phyloP scores from a whole-genome alignment of 2,888 invertebrate genomes.

The Kryphioiulus occultus region DNA sequence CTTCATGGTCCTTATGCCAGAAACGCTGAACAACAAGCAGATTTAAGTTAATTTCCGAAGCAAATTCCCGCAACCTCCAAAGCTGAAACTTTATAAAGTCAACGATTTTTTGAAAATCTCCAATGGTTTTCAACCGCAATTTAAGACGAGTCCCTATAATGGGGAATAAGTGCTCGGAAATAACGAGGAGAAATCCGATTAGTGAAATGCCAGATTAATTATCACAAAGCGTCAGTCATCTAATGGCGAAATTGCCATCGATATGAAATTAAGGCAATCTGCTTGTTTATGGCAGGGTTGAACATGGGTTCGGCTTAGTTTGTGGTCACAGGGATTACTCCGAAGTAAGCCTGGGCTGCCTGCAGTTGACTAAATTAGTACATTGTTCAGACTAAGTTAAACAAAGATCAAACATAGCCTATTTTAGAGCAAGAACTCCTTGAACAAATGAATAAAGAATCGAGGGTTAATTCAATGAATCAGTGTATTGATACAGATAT shows the following conservation, averaged over 20 bases:
- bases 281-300: background rate
- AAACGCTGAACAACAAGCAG: background rate
- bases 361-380: background rate
- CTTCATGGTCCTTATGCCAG: background rate
- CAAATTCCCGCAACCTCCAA: background rate
- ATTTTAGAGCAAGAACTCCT: no score
- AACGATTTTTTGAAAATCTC: no score
- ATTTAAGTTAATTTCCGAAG: background rate
- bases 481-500: no score
- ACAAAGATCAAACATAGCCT: no score
- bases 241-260: background rate
- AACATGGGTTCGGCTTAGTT: background rate
- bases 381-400: no score
- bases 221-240: background rate
- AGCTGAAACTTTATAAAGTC: no score
- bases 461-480: no score
- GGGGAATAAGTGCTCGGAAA: background rate
- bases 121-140: background rate
- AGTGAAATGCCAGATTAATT: slow-evolving; percentile 4
- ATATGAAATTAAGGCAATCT: slow-evolving; percentile 24
- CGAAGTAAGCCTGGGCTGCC: background rate
- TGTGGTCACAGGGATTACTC: background rate
- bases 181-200: background rate
- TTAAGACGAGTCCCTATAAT: background rate
- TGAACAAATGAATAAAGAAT: no score